Evolutionary conservation across 2,797 vertebrate species (phyloP).

Genomic region (Dryobates pubescens): DNA sequence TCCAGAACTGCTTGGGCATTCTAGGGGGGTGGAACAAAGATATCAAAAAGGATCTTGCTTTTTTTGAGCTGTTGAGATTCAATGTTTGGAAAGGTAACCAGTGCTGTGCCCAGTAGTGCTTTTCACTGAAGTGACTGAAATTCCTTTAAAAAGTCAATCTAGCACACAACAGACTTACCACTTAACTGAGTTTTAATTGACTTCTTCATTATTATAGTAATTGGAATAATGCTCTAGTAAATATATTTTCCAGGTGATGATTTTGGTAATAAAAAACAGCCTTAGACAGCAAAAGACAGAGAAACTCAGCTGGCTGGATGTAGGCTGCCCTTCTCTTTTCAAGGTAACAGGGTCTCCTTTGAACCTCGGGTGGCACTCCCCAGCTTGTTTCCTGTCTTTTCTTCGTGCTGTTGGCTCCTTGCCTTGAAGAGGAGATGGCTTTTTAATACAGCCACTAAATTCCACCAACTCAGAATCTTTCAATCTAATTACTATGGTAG

Average conservation of each 20-base stretch:
- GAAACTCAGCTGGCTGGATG: constrained; percentile 25
- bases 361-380: constrained; percentile 29
- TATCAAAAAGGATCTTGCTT: neutral
- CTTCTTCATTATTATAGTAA: constrained; percentile 42
- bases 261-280: constrained; percentile 45
- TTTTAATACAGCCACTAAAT: constrained; percentile 68
- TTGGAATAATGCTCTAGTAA: constrained; percentile 42
- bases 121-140: constrained; percentile 4
- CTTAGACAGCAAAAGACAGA: neutral
- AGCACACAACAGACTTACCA: constrained; percentile 27
- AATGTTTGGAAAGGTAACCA: neutral
- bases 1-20: neutral
- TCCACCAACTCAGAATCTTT: constrained; percentile 62
- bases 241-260: constrained; percentile 46
- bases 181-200: constrained; percentile 54
- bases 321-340: constrained; percentile 29
- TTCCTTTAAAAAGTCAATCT: neutral
- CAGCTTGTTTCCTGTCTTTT: constrained; percentile 62
- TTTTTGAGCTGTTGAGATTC: neutral
- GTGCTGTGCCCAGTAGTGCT: neutral
- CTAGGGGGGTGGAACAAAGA: neutral
- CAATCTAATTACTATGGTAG: constrained; percentile 72
- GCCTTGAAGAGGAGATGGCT: constrained; percentile 55
- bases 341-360: constrained; percentile 37
- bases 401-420: constrained; percentile 51